A percentile compares a stretch with the other conserved stretches of the same genome.
Evolutionary conservation across 2,888 invertebrate species (phyloP).

Genomic region (Thymelicus lineola): DNA sequence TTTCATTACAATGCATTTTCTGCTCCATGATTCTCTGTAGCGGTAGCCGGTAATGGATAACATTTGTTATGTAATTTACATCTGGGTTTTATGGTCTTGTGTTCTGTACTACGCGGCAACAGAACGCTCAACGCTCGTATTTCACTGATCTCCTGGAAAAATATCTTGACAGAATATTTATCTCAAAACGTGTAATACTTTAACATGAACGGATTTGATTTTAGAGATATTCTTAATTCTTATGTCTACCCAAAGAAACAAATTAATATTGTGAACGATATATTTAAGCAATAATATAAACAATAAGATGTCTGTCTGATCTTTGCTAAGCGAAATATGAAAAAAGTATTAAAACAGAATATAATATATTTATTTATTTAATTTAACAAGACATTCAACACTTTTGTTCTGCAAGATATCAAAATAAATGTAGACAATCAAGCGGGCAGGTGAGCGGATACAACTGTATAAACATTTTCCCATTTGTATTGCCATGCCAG

Average conservation of each 20-base stretch:
- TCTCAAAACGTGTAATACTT: conserved; percentile 18
- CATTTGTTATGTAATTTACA: conserved; percentile 29
- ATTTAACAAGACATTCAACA: neutral
- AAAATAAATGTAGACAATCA: neutral
- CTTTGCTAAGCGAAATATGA: neutral
- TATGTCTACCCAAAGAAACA: neutral
- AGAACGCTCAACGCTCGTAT: conserved; percentile 12
- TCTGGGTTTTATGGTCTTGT: conserved; percentile 14
- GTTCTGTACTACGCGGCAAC: neutral
- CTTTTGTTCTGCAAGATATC: neutral
- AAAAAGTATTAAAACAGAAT: too few species aligned
- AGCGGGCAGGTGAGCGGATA: neutral
- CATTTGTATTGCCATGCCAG: neutral
- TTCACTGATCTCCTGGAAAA: conserved; percentile 3
- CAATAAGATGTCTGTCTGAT: too few species aligned
- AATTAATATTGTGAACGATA: neutral
- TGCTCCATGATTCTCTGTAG: neutral
- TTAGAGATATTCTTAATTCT: neutral
- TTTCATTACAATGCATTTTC: neutral
- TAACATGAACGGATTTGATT: conserved; percentile 4
- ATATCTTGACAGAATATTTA: conserved; percentile 26
- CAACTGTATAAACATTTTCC: neutral
- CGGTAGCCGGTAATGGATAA: conserved; percentile 9
- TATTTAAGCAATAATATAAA: too few species aligned
- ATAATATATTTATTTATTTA: too few species aligned